phyloP scores from a whole-genome alignment of 2,797 vertebrate species.

The Enteromius radiatus region DNA sequence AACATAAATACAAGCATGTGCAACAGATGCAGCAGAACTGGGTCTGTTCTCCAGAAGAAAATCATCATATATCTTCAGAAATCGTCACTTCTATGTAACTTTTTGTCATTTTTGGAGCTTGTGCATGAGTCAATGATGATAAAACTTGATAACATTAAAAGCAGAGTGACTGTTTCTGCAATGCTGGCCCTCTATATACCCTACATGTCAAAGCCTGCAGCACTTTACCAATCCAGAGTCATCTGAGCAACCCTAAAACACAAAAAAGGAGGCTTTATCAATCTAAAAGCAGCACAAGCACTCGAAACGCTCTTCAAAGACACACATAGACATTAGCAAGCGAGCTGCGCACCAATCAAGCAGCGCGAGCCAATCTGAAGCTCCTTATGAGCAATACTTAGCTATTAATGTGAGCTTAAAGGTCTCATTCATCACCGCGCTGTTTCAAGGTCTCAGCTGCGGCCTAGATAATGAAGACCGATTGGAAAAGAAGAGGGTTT shows the following conservation, averaged over 20 bases:
- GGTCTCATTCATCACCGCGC: slow-evolving; percentile 69
- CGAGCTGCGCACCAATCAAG: slow-evolving; percentile 51
- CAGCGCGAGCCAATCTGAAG: slow-evolving; percentile 57
- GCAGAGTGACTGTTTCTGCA: background rate
- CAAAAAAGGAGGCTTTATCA: slow-evolving; percentile 18
- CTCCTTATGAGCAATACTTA: slow-evolving; percentile 69
- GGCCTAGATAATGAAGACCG: slow-evolving; percentile 60
- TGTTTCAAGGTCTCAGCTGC: slow-evolving; percentile 48
- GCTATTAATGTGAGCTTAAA: slow-evolving; percentile 72
- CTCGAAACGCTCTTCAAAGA: slow-evolving; percentile 25
- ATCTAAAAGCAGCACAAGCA: slow-evolving; percentile 18
- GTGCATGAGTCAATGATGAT: background rate
- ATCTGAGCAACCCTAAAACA: slow-evolving; percentile 47
- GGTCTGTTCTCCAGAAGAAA: background rate
- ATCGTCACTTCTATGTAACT: too few species aligned
- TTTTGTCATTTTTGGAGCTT: background rate
- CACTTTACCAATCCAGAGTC: slow-evolving; percentile 32
- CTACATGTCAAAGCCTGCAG: slow-evolving; percentile 40
- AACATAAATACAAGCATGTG: background rate
- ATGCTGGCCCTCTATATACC: slow-evolving; percentile 16
- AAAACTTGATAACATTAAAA: background rate
- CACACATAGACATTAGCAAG: slow-evolving; percentile 29
- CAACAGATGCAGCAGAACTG: background rate
- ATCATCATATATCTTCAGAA: background rate
- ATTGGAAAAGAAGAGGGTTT: slow-evolving; percentile 38